Evolutionary conservation across 2,888 invertebrate genomes (phyloP).

Genomic region (Ctena decussata): DNA sequence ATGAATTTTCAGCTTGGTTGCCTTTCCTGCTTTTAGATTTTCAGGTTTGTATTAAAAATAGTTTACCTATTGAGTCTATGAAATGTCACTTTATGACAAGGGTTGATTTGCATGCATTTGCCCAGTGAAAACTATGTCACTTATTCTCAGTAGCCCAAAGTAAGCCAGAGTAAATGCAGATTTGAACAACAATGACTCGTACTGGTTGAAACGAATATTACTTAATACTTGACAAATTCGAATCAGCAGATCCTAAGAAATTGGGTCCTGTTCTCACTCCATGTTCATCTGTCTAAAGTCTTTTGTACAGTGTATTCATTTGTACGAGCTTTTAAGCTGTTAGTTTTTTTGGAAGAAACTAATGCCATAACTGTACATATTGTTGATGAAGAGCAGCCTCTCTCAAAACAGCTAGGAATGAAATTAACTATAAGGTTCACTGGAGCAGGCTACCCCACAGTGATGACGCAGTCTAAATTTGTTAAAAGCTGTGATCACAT

Average conservation of each 20-base stretch:
- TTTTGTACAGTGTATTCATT: neutral
- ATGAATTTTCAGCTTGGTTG: neutral
- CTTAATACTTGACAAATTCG: neutral
- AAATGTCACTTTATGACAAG: neutral
- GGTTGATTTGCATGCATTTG: neutral
- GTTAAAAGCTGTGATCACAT: too few relatives aligned
- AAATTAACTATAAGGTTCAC: neutral
- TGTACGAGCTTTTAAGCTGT: neutral
- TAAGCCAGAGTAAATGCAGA: slow-evolving; percentile 10
- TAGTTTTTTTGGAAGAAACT: slow-evolving; percentile 3
- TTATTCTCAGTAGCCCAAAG: slow-evolving; percentile 15
- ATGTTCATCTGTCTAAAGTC: neutral
- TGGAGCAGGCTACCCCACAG: neutral
- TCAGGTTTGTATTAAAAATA: neutral
- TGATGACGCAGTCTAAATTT: neutral
- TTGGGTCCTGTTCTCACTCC: slow-evolving; percentile 2
- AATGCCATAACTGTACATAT: neutral
- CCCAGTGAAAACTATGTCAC: neutral
- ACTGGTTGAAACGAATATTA: neutral
- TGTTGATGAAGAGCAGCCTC: neutral
- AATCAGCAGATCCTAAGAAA: neutral
- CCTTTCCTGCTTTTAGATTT: neutral
- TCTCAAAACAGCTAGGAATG: neutral
- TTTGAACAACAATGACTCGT: neutral
- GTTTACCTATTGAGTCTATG: neutral